Conservation (phyloP, 1,140 invertebrate genomes). For the Hylaeus anthracinus region DNA sequence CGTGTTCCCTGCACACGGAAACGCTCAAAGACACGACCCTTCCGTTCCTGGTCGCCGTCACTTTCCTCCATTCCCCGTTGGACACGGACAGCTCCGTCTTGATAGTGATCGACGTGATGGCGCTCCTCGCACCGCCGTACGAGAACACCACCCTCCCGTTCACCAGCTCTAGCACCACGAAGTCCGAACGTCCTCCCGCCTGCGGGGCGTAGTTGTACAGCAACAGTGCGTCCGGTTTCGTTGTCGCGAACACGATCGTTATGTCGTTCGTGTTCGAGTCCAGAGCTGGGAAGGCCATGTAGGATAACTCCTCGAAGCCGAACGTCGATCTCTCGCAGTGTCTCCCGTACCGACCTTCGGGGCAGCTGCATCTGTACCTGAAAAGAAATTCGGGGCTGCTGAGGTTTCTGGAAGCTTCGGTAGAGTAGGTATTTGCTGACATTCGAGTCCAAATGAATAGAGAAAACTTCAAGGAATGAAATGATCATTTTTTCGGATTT, state of each 20-base stretch:
- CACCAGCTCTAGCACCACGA: slow-evolving; percentile 94
- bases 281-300: slow-evolving; percentile 92
- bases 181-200: slow-evolving; percentile 93
- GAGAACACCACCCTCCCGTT: slow-evolving; percentile 92
- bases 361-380: slow-evolving; percentile 92
- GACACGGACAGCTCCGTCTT: slow-evolving; percentile 84
- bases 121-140: slow-evolving; percentile 92
- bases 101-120: slow-evolving; percentile 89
- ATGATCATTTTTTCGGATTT: no score
- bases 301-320: slow-evolving; percentile 94
- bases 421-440: no score
- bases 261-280: slow-evolving; percentile 95
- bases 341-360: slow-evolving; percentile 91
- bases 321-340: slow-evolving; percentile 95
- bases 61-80: slow-evolving; percentile 94
- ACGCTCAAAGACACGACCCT: slow-evolving; percentile 92
- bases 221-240: slow-evolving; percentile 91
- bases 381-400: not conserved
- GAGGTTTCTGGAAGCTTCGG: no score
- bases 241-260: slow-evolving; percentile 94
- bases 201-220: slow-evolving; percentile 95
- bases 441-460: no score
- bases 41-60: slow-evolving; percentile 94
- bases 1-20: slow-evolving; percentile 90
- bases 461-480: not conserved